These are phyloP conservation scores for Ichneumoninae sp. DNA, from an alignment of 2,888 invertebrate genomes.

Conservation along the genomic window DNA sequence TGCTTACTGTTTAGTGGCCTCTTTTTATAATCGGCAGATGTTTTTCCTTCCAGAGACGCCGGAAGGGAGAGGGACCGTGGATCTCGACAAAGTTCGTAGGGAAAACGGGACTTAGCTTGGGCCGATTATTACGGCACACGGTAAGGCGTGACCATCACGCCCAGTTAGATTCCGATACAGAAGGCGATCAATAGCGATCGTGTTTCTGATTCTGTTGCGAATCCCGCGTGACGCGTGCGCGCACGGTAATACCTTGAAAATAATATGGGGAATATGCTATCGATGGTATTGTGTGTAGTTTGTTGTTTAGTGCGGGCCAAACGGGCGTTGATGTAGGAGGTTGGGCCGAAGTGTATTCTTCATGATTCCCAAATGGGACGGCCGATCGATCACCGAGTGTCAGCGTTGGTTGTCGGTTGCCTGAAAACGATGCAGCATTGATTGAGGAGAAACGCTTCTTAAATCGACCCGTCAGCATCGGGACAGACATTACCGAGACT, in stretches of 20 bases:
- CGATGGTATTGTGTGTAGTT: conserved; percentile 14
- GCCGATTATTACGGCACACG: conserved; percentile 15
- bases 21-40: conserved; percentile 56
- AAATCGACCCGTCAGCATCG: too few species aligned
- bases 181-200: not conserved
- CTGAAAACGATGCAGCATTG: conserved; percentile 26
- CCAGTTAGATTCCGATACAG: conserved; percentile 16
- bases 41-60: conserved; percentile 25
- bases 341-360: not conserved
- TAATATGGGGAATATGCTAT: not conserved
- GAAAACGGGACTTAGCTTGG: conserved; percentile 2
- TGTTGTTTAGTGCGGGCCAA: not conserved
- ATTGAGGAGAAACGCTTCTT: not conserved
- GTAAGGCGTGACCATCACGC: conserved; percentile 38
- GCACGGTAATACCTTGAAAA: not conserved
- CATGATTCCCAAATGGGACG: conserved; percentile 10
- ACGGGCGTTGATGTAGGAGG: conserved; percentile 1
- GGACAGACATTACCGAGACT: too few species aligned
- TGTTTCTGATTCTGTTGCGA: conserved; percentile 2
- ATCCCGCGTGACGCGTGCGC: not conserved
- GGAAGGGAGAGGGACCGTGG: conserved; percentile 9
- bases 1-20: conserved; percentile 18
- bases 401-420: not conserved
- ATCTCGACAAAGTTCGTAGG: conserved; percentile 19
- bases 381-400: conserved; percentile 37